Percentiles rank a stretch among this genome's conserved stretches.
Conservation (phyloP, 2,113 vertebrate genomes). For the Chaenocephalus aceratus region DNA sequence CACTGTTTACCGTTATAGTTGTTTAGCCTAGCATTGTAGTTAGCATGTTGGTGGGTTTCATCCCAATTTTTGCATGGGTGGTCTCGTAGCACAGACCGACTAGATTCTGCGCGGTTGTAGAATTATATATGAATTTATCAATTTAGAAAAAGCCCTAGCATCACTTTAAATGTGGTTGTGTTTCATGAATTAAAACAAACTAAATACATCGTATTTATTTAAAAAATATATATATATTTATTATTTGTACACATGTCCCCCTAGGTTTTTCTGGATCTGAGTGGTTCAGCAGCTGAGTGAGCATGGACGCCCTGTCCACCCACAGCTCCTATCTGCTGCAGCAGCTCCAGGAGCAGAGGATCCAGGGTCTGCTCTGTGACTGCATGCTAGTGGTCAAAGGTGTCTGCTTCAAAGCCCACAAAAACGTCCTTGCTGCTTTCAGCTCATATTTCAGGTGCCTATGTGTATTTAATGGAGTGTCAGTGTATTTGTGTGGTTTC, state of each 20-base stretch:
- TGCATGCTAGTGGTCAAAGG: conserved; percentile 97
- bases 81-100: conserved; percentile 32
- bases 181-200: neutral
- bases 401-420: conserved; percentile 98
- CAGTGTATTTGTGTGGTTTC: neutral
- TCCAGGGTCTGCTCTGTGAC: conserved; percentile 97
- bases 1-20: no score
- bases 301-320: conserved; percentile 90
- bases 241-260: conserved; percentile 2
- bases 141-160: neutral
- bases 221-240: neutral
- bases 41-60: conserved; percentile 16
- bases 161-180: neutral
- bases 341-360: conserved; percentile 97
- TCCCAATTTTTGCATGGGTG: conserved; percentile 73
- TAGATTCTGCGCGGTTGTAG: conserved; percentile 43
- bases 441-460: conserved; percentile 95
- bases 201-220: rapidly evolving
- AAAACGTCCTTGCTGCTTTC: conserved; percentile 97
- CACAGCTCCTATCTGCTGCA: conserved; percentile 97
- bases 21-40: conserved; percentile 31
- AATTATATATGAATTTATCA: neutral
- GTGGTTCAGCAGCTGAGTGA: conserved; percentile 64
- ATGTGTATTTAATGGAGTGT: neutral
- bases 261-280: conserved; percentile 37